phyloP scores from a whole-genome alignment of 1,140 invertebrate genomes.

The Brachionus paranguensis region DNA sequence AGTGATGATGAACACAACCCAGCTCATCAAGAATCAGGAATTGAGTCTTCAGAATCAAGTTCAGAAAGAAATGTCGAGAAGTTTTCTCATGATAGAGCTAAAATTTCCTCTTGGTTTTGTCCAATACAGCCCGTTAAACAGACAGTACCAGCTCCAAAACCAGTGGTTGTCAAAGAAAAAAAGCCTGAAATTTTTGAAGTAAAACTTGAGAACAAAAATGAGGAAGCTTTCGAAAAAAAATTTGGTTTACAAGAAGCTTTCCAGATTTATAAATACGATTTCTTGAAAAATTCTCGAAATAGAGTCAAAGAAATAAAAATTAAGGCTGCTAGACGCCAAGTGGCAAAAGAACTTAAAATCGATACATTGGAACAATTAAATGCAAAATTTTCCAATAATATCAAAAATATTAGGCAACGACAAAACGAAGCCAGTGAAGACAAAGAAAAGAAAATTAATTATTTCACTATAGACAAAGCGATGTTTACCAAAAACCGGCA shows the following conservation, averaged over 20 bases:
- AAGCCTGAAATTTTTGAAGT: not conserved
- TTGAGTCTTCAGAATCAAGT: constrained; percentile 4
- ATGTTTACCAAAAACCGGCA: constrained; percentile 19
- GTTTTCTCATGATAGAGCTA: not conserved
- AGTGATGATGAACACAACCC: not conserved
- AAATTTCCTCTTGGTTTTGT: constrained; percentile 21
- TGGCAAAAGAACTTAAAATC: not conserved
- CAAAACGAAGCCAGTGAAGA: not conserved
- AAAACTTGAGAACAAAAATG: not conserved
- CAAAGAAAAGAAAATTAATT: not conserved
- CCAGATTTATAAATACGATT: constrained; percentile 16
- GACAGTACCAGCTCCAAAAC: not conserved
- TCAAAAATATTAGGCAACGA: not conserved
- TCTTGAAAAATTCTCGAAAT: not conserved
- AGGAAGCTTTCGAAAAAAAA: not conserved
- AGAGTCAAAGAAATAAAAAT: constrained; percentile 20
- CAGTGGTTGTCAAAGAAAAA: not conserved
- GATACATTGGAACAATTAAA: not conserved
- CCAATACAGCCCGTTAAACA: not conserved
- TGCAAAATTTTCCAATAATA: not conserved
- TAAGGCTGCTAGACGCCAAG: constrained; percentile 10
- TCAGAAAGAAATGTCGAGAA: not conserved
- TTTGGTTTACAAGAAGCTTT: constrained; percentile 9
- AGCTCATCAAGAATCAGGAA: not conserved
- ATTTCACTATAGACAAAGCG: constrained; percentile 7